A percentile compares a stretch with the other conserved stretches of the same genome.
These are phyloP conservation scores for Drosophila elegans DNA, from an alignment of 1,140 invertebrate species.

Conservation along the genomic window DNA sequence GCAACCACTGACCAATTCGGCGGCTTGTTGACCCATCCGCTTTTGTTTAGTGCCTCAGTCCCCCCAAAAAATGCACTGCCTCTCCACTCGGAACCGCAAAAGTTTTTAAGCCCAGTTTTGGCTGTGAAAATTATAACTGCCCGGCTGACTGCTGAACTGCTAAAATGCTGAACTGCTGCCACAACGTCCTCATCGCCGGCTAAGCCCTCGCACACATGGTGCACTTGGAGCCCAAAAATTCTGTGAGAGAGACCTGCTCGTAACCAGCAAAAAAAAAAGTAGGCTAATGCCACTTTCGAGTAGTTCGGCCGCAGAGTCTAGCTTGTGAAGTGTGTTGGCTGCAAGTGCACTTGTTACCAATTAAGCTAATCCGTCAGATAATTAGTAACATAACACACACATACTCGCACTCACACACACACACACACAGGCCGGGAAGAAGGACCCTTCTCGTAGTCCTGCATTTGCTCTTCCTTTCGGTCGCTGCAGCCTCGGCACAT, in stretches of 20 bases:
- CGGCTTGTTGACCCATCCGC: constrained; percentile 67
- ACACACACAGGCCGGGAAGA: constrained; percentile 17
- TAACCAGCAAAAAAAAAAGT: constrained; percentile 52
- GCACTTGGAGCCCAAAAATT: constrained; percentile 52
- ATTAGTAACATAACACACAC: constrained; percentile 82
- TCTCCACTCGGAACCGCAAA: constrained; percentile 52
- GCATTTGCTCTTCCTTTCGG: constrained; percentile 23
- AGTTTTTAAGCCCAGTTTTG: constrained; percentile 74
- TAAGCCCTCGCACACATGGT: constrained; percentile 43
- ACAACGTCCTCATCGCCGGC: constrained; percentile 51
- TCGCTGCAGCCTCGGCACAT: constrained; percentile 68
- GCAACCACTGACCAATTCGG: constrained; percentile 49
- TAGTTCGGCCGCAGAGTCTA: constrained; percentile 76
- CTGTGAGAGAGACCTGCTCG: constrained; percentile 33
- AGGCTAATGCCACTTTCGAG: constrained; percentile 82
- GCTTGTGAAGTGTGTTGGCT: constrained; percentile 75
- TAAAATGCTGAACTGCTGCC: constrained; percentile 2
- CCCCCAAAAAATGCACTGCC: neutral
- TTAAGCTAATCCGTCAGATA: constrained; percentile 83
- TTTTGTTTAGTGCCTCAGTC: constrained; percentile 35
- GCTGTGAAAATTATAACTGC: constrained; percentile 75
- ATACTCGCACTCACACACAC: constrained; percentile 25
- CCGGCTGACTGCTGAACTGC: constrained; percentile 33
- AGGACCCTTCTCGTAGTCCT: constrained; percentile 32
- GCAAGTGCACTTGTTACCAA: constrained; percentile 82